Conservation (phyloP, 64 coral and sea anemone genomes). For the Astreopora myriophthalma region DNA sequence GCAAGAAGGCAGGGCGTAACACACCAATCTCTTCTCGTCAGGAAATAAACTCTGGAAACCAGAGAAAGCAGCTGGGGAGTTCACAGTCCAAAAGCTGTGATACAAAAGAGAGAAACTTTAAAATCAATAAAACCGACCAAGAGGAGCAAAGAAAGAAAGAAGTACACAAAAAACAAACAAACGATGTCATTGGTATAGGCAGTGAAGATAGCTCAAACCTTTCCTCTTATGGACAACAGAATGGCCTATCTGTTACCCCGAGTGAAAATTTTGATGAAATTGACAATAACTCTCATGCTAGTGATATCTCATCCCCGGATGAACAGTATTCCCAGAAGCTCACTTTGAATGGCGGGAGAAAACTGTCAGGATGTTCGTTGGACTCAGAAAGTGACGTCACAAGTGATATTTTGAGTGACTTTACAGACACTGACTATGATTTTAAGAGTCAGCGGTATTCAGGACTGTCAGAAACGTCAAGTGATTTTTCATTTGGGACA, state of each 20-base stretch:
- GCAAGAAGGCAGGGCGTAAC: not conserved
- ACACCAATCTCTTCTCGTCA: not conserved
- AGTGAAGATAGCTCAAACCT: not conserved
- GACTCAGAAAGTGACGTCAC: conserved; percentile 17
- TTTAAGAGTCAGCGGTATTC: conserved; percentile 33
- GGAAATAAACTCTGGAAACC: not conserved
- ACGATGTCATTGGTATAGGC: not conserved
- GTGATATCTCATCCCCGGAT: not conserved
- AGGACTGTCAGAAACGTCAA: conserved; percentile 40
- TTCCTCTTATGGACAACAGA: not conserved
- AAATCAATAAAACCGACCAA: not conserved
- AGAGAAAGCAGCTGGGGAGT: not conserved
- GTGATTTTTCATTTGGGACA: conserved; percentile 32
- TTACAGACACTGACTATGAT: conserved; percentile 26
- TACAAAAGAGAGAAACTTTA: not conserved
- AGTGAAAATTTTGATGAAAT: not conserved
- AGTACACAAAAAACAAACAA: not conserved
- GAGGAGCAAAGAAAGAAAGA: not conserved
- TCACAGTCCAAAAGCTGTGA: not conserved
- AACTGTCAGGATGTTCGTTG: not conserved
- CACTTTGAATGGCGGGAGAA: not conserved
- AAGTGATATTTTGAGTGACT: conserved; percentile 14
- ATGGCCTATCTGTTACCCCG: not conserved
- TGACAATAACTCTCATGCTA: not conserved
- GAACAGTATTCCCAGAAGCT: not conserved